Conservation (phyloP, 2,888 invertebrate species). For the Drosophila quinaria region DNA sequence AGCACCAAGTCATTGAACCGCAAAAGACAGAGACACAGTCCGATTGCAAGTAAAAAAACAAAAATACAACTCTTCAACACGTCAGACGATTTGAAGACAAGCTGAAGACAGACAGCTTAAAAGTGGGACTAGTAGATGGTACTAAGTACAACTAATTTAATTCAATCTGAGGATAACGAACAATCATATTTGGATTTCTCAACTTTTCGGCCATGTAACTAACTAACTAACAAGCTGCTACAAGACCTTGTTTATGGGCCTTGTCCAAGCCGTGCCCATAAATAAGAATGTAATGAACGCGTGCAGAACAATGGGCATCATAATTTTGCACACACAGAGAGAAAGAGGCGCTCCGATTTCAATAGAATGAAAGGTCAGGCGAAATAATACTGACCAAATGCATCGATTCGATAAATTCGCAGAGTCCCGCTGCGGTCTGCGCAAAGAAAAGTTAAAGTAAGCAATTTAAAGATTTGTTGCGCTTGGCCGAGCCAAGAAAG, state of each 20-base stretch:
- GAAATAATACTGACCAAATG: slow-evolving; percentile 36
- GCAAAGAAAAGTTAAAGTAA: slow-evolving; percentile 74
- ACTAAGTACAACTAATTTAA: slow-evolving; percentile 51
- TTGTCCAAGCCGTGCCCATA: slow-evolving; percentile 53
- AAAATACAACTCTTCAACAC: slow-evolving; percentile 37
- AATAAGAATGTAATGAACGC: slow-evolving; percentile 79
- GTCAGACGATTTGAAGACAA: slow-evolving; percentile 22
- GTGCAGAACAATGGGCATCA: slow-evolving; percentile 69
- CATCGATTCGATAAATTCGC: slow-evolving; percentile 20
- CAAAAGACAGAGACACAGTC: slow-evolving; percentile 38
- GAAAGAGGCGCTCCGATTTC: slow-evolving; percentile 62
- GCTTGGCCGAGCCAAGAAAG: slow-evolving; percentile 60
- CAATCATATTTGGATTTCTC: slow-evolving; percentile 31
- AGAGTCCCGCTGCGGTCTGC: slow-evolving; percentile 32
- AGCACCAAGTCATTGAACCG: slow-evolving; percentile 72
- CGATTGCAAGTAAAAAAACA: slow-evolving; percentile 31
- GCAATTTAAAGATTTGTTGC: slow-evolving; percentile 75
- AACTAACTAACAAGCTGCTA: slow-evolving; percentile 48
- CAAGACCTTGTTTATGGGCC: slow-evolving; percentile 59
- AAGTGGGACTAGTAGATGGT: background rate
- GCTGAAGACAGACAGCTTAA: slow-evolving; percentile 4
- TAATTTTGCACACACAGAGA: slow-evolving; percentile 65
- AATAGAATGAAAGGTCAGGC: slow-evolving; percentile 60
- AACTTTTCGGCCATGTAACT: slow-evolving; percentile 16
- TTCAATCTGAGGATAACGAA: slow-evolving; percentile 47